Conservation (phyloP, 1,140 invertebrate species). For the Drosophila teissieri region DNA sequence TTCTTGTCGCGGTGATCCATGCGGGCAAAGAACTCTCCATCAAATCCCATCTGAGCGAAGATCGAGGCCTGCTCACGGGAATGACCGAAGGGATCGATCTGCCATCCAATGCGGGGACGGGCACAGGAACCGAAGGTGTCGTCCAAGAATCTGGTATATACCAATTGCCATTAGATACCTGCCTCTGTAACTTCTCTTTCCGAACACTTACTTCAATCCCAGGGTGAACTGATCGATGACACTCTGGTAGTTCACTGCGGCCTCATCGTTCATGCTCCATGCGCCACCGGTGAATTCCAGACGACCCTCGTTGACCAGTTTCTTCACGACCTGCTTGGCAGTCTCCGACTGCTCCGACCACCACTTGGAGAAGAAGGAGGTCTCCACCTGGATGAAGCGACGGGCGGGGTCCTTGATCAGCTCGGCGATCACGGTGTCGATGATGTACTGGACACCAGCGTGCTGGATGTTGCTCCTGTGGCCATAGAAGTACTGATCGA, state of each 20-base stretch:
- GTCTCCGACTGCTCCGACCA: slow-evolving; percentile 91
- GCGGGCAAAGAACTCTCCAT: slow-evolving; percentile 94
- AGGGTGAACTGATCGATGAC: slow-evolving; percentile 97
- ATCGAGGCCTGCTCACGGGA: slow-evolving; percentile 94
- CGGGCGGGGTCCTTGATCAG: slow-evolving; percentile 90
- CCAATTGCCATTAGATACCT: not conserved
- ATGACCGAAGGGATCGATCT: slow-evolving; percentile 97
- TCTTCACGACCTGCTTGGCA: slow-evolving; percentile 86
- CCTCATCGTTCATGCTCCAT: slow-evolving; percentile 98
- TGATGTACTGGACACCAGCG: slow-evolving; percentile 95
- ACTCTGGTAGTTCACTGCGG: slow-evolving; percentile 95
- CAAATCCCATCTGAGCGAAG: slow-evolving; percentile 93
- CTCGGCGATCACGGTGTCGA: slow-evolving; percentile 94
- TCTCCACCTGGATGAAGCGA: slow-evolving; percentile 91
- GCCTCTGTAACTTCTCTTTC: not conserved
- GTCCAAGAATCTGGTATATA: slow-evolving; percentile 86
- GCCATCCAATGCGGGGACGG: slow-evolving; percentile 94
- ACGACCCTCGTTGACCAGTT: slow-evolving; percentile 90
- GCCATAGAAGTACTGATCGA: slow-evolving; percentile 96
- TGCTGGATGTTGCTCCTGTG: slow-evolving; percentile 89
- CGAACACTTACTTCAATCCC: slow-evolving; percentile 88
- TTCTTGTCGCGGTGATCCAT: slow-evolving; percentile 95
- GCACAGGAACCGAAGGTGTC: slow-evolving; percentile 94
- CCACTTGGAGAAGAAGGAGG: slow-evolving; percentile 97
- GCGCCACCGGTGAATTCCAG: slow-evolving; percentile 95